phyloP scores from a whole-genome alignment of 2,113 vertebrate species.

The Gallinago undulata region DNA sequence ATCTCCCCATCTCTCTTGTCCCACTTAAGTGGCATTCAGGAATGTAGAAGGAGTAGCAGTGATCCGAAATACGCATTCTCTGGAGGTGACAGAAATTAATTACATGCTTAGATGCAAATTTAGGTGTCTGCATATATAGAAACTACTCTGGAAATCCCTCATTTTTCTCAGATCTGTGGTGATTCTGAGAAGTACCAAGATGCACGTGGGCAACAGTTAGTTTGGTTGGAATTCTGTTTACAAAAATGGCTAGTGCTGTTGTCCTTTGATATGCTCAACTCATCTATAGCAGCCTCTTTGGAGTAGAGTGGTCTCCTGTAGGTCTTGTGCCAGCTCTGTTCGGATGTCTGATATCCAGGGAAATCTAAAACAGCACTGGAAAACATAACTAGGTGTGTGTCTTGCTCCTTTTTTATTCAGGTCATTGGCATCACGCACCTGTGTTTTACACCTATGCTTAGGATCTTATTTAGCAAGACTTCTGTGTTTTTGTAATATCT shows the following conservation, averaged over 20 bases:
- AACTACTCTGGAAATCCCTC: neutral
- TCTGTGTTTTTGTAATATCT: neutral
- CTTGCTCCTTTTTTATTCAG: neutral
- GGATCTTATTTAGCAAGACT: neutral
- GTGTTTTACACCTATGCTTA: neutral
- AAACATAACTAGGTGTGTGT: neutral
- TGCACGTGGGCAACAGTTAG: neutral
- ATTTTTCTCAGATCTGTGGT: neutral
- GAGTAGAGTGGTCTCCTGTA: neutral
- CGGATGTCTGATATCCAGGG: neutral
- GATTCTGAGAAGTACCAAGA: neutral
- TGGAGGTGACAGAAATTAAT: neutral
- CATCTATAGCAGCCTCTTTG: neutral
- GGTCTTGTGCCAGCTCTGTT: neutral
- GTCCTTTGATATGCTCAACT: neutral
- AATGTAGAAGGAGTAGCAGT: neutral
- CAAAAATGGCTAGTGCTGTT: neutral
- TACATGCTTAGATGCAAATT: neutral
- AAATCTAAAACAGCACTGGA: neutral
- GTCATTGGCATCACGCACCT: neutral
- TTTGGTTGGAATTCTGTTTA: neutral
- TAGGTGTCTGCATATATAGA: neutral
- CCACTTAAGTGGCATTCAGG: rapidly evolving
- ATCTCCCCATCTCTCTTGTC: neutral
- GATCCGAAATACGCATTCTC: neutral